Evolutionary conservation across 2,797 vertebrate genomes (phyloP).

Genomic region (Tapera naevia): DNA sequence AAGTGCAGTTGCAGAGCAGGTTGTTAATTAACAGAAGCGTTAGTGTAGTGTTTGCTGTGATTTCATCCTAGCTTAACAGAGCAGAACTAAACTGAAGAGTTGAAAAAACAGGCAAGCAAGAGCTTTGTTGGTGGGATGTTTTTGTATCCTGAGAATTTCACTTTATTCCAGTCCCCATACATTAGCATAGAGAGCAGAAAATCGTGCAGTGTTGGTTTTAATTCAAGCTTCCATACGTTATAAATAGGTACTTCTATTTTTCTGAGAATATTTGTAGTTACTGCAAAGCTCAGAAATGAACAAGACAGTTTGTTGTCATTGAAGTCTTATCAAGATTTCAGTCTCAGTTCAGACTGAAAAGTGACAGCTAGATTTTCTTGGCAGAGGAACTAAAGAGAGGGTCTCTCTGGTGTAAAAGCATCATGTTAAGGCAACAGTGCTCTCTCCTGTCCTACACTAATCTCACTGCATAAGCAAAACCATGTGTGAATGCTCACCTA

Average conservation of each 20-base stretch:
- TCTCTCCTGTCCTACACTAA: neutral
- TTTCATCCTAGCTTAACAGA: constrained; percentile 57
- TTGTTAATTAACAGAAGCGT: constrained; percentile 66
- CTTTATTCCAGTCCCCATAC: neutral
- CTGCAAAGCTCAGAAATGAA: neutral
- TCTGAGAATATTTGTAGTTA: neutral
- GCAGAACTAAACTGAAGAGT: constrained; percentile 49
- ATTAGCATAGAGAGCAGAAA: neutral
- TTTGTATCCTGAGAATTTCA: neutral
- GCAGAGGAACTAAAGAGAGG: neutral
- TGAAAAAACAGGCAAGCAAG: neutral
- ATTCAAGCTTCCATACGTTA: neutral
- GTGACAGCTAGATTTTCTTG: neutral
- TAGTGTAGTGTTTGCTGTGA: constrained; percentile 61
- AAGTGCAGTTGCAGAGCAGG: constrained; percentile 39
- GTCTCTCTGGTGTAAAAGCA: neutral
- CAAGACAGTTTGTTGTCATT: neutral
- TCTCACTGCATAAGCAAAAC: neutral
- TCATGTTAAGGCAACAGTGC: neutral
- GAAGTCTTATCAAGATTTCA: neutral
- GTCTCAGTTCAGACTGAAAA: neutral
- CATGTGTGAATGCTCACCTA: accelerated
- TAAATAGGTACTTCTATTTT: neutral
- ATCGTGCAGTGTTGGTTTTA: neutral
- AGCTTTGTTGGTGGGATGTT: neutral